Percentiles rank a stretch among this genome's conserved stretches.
These are phyloP conservation scores for Lepidotrigona ventralis DNA, from an alignment of 1,140 invertebrate species.

Conservation along the genomic window DNA sequence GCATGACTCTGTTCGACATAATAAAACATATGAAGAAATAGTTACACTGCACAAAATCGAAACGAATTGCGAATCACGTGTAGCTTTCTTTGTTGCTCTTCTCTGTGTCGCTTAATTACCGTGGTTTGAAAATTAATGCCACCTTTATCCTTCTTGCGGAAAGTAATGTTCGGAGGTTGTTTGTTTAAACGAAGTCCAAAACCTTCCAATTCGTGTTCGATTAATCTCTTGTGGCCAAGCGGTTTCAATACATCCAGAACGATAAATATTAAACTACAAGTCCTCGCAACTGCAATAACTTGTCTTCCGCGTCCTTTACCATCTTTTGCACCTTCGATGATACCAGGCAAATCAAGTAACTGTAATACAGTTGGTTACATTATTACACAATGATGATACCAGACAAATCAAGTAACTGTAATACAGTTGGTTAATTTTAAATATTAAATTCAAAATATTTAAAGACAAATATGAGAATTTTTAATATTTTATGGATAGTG, in stretches of 20 bases:
- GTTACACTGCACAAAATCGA: not conserved
- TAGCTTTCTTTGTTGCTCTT: constrained; percentile 76
- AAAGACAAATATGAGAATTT: too few species aligned
- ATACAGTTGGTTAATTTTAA: not conserved
- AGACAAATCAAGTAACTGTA: constrained; percentile 96
- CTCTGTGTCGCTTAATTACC: constrained; percentile 80
- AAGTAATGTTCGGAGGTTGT: constrained; percentile 97
- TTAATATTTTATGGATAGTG: too few species aligned
- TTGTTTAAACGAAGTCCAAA: constrained; percentile 99
- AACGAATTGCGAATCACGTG: constrained; percentile 21
- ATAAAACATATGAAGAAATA: not conserved
- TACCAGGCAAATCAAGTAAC: constrained; percentile 98
- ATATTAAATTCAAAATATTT: too few species aligned
- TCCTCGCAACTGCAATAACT: constrained; percentile 99
- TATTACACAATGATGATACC: constrained; percentile 90
- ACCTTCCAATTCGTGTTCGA: constrained; percentile 99
- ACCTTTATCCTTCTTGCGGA: constrained; percentile 98
- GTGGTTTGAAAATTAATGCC: constrained; percentile 93
- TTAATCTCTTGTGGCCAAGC: constrained; percentile 95
- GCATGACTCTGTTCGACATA: not conserved
- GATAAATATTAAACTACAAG: constrained; percentile 99
- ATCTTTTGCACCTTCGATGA: constrained; percentile 99
- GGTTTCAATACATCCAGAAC: constrained; percentile 99
- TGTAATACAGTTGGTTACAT: constrained; percentile 74
- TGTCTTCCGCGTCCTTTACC: constrained; percentile 98